A percentile compares a stretch with the other conserved stretches of the same genome.
phyloP scores from a whole-genome alignment of 2,888 invertebrate genomes.

The Hydrotaea diabolus region DNA sequence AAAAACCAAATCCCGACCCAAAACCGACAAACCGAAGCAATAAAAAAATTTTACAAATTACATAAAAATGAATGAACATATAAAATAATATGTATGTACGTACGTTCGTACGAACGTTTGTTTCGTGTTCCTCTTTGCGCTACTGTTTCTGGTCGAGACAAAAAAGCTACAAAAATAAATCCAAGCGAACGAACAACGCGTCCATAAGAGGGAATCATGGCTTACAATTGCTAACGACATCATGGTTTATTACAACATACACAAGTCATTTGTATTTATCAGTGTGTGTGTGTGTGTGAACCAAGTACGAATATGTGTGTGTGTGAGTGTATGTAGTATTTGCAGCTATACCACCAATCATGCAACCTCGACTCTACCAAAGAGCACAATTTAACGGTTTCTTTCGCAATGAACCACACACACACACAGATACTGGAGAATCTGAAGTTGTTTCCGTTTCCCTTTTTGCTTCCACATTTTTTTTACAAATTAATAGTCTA shows the following conservation, averaged over 20 bases:
- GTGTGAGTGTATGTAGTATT: no score
- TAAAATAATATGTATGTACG: conserved; percentile 5
- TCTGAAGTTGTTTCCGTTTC: no score
- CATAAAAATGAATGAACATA: conserved; percentile 25
- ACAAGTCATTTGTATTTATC: neutral
- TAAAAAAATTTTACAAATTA: conserved; percentile 13
- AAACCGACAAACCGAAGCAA: neutral
- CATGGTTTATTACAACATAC: conserved; percentile 10
- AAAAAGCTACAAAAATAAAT: no score
- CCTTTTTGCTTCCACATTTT: no score
- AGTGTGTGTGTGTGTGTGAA: neutral
- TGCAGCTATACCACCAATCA: no score
- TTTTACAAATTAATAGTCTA: no score
- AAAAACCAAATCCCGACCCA: neutral
- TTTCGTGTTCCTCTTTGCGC: neutral
- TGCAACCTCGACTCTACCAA: no score
- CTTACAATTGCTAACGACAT: neutral
- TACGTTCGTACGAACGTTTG: neutral
- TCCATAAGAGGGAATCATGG: neutral
- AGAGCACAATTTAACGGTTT: no score
- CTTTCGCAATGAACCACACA: neutral
- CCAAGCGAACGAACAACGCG: neutral
- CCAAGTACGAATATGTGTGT: no score
- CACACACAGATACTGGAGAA: no score
- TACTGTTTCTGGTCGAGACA: neutral